Conservation (phyloP, 2,797 vertebrate genomes). For the Tenualosa ilisha region DNA sequence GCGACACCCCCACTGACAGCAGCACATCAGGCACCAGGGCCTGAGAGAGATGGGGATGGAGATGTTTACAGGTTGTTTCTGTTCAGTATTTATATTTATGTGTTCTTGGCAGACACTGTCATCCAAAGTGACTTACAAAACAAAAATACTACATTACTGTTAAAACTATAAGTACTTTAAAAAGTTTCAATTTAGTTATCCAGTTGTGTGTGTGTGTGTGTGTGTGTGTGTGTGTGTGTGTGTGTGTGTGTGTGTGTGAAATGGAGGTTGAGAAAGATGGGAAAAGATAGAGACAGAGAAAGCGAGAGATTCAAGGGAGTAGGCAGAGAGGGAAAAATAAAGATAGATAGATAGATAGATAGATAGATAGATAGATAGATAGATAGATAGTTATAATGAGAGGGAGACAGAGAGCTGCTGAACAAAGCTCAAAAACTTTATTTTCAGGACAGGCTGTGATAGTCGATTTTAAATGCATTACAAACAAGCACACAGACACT, state of each 20-base stretch:
- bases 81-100: no score
- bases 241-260: no score
- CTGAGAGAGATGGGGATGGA: constrained; percentile 13
- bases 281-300: background rate
- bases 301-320: background rate
- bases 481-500: no score
- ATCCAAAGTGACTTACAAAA: no score
- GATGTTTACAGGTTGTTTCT: background rate
- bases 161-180: no score
- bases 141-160: no score
- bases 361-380: background rate
- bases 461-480: background rate
- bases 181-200: no score
- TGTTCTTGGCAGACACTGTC: no score
- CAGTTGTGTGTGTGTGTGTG: no score
- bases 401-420: background rate
- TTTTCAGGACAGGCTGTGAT: background rate
- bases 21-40: constrained; percentile 47
- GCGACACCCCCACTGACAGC: constrained; percentile 59
- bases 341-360: background rate
- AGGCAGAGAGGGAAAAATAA: background rate
- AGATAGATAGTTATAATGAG: background rate
- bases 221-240: no score
- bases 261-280: background rate
- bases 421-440: background rate